Evolutionary conservation across 2,888 invertebrate genomes (phyloP), one percentile per base, ranked within the genome.

Genomic region (Sisyra terminalis): DNA sequence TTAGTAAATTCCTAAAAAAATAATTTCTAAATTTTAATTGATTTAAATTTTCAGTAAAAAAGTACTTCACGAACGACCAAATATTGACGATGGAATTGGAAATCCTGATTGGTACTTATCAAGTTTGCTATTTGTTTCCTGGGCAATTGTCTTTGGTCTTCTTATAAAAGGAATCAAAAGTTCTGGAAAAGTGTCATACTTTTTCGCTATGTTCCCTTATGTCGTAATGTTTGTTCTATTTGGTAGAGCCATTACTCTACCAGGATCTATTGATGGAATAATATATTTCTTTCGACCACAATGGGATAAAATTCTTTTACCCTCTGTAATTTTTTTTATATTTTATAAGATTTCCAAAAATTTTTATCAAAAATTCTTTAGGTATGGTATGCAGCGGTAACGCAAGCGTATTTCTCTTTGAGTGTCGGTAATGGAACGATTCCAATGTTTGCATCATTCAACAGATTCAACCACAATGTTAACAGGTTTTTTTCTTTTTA

Each of bases 311-410:
- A 67, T 84, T 4, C 57, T 71, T 31, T 71, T 76, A 42, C 68
- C 72, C 0, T 62, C 65, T 46, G 70, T 70, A 49, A 50, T 14
- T 42, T 11, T 11, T 30, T 15, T 24, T 24, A 24, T 24, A 24
- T 24, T 24, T 24, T 24, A 24, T 24, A 5, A 24, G 3, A 24
- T 24, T 24, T 24, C n/a, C n/a, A n/a, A n/a, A n/a, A 24, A 24
- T 24, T 24, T 24, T 24, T n/a, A n/a, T n/a, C n/a, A n/a, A n/a
- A 24, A 24, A 24, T 24, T 24, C 50, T 57, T 53, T 56, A 79
- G 78, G 78, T 81, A 8, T 81, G 81, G 82, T 81, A 80, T 52
- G 75, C 78, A 10, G 84, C 85, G 2, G 77, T 81, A 0, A 78
- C 79, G 0, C 85, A 85, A 57, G 79, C 79, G 44, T 84, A 84